Conservation (phyloP, 1,140 invertebrate species). For the Zaprionus inermis region DNA sequence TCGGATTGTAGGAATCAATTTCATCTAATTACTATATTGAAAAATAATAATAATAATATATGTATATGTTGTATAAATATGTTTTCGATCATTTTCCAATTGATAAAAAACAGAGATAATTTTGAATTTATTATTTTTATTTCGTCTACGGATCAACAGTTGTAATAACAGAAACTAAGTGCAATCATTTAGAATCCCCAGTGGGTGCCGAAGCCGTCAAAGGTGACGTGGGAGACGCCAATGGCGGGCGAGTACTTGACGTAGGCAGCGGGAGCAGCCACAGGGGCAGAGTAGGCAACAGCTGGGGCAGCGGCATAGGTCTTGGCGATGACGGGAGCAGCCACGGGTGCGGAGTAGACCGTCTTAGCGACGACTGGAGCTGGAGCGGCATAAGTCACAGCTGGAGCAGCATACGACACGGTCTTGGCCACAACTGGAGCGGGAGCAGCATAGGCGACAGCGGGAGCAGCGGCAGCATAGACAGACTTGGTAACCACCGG, state of each 20-base stretch:
- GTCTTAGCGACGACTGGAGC: slow-evolving; percentile 65
- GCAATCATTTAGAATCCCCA: slow-evolving; percentile 84
- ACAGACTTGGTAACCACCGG: slow-evolving; percentile 66
- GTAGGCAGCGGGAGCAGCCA: slow-evolving; percentile 77
- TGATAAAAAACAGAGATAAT: too few species aligned
- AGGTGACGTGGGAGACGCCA: slow-evolving; percentile 85
- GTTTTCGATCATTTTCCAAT: too few species aligned
- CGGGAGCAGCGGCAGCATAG: slow-evolving; percentile 77
- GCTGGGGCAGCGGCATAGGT: slow-evolving; percentile 70
- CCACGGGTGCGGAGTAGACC: slow-evolving; percentile 54
- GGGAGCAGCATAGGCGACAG: slow-evolving; percentile 84
- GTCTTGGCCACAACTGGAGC: slow-evolving; percentile 85
- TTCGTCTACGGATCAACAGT: slow-evolving; percentile 54
- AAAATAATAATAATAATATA: too few species aligned
- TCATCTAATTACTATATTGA: too few species aligned
- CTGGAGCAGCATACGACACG: slow-evolving; percentile 62
- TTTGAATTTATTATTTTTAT: slow-evolving; percentile 31
- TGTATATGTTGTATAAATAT: too few species aligned
- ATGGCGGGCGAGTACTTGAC: slow-evolving; percentile 85
- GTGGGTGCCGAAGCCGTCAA: slow-evolving; percentile 85
- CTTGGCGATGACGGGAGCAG: slow-evolving; percentile 47
- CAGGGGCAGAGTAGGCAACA: slow-evolving; percentile 67
- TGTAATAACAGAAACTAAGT: slow-evolving; percentile 8
- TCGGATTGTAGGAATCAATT: too few species aligned
- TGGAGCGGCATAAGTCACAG: slow-evolving; percentile 58